Conservation (phyloP, 2,113 vertebrate genomes). For the Phocoena phocoena region DNA sequence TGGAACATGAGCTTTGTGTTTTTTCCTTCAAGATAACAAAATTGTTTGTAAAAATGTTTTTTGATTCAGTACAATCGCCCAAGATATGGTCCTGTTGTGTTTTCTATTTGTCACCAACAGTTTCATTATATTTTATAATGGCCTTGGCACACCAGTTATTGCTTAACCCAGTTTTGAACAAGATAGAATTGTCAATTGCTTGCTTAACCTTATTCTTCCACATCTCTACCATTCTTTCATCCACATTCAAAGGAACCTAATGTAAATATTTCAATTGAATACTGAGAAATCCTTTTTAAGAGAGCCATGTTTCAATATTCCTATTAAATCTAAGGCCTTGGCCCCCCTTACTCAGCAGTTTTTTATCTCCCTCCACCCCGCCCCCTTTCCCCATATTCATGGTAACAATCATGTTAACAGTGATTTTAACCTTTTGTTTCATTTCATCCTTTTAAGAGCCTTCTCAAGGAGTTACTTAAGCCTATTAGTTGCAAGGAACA, state of each 20-base stretch:
- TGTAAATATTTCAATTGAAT: not conserved
- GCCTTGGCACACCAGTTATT: not conserved
- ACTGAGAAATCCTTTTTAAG: not conserved
- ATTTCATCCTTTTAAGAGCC: not conserved
- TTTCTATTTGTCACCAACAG: constrained; percentile 5
- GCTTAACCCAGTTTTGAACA: constrained; percentile 55
- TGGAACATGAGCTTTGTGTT: not conserved
- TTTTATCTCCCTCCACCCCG: not conserved
- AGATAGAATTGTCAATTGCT: not conserved
- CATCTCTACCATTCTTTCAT: not conserved
- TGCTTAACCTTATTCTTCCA: not conserved
- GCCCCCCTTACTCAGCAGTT: not conserved
- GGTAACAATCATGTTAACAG: too few relatives aligned
- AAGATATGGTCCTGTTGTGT: not conserved
- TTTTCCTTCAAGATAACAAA: constrained; percentile 49
- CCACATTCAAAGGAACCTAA: not conserved
- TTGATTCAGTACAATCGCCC: not conserved
- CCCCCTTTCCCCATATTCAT: not conserved
- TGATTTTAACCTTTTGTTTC: not conserved
- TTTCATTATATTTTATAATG: constrained; percentile 58
- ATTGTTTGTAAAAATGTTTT: not conserved
- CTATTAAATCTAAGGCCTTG: not conserved
- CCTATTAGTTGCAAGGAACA: not conserved
- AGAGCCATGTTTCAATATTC: not conserved
- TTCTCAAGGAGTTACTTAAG: constrained; percentile 5